Conservation (phyloP, 2,113 vertebrate species). For the Rhynchomys soricoides region DNA sequence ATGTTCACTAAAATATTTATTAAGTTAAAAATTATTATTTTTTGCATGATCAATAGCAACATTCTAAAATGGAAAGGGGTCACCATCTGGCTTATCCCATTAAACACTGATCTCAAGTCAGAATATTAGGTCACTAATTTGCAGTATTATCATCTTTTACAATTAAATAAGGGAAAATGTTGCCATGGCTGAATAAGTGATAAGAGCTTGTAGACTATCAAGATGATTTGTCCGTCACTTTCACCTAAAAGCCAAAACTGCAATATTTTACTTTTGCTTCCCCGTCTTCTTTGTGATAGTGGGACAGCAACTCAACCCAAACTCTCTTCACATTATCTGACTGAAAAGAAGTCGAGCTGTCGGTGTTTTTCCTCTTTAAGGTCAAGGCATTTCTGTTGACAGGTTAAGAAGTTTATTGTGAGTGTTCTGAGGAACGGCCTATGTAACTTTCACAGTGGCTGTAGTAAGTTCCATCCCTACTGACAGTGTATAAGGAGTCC, state of each 20-base stretch:
- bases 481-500: no score
- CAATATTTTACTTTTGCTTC: conserved; percentile 39
- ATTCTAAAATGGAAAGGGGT: conserved; percentile 59
- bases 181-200: conserved; percentile 34
- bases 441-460: background rate
- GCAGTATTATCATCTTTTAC: conserved; percentile 41
- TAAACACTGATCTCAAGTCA: conserved; percentile 57
- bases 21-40: conserved; percentile 50
- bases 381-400: conserved; percentile 40
- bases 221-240: conserved; percentile 53
- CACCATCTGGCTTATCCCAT: conserved; percentile 59
- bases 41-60: conserved; percentile 54
- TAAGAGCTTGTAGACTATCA: conserved; percentile 11
- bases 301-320: background rate
- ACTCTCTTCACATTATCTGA: background rate
- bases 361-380: background rate
- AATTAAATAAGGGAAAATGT: conserved; percentile 41
- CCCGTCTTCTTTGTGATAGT: background rate
- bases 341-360: background rate
- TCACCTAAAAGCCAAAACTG: conserved; percentile 29
- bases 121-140: conserved; percentile 61
- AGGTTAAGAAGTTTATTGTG: background rate
- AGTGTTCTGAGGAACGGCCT: background rate
- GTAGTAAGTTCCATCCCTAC: no score
- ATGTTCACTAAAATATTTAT: conserved; percentile 15